phyloP scores from a whole-genome alignment of 2,113 vertebrate genomes.

The Perca schrenkii region DNA sequence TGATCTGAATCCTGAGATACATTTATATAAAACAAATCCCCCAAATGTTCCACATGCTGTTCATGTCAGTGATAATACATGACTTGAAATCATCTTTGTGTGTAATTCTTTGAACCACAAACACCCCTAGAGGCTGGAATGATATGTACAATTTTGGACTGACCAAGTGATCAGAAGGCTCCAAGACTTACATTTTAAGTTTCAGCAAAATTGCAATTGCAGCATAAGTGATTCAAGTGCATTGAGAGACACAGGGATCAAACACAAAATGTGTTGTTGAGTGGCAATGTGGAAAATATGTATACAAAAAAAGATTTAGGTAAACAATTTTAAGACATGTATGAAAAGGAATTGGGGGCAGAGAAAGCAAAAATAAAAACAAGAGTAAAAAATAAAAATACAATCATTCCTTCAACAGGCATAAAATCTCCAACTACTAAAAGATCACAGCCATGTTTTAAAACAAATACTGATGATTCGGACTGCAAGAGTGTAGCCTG shows the following conservation, averaged over 20 bases:
- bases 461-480: slow-evolving; percentile 69
- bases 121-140: background rate
- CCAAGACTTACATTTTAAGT: background rate
- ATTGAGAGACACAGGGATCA: slow-evolving; percentile 4
- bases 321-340: slow-evolving; percentile 10
- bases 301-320: background rate
- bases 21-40: background rate
- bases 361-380: slow-evolving; percentile 2
- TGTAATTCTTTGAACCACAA: no score
- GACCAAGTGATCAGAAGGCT: background rate
- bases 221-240: slow-evolving; percentile 67
- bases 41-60: background rate
- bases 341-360: background rate
- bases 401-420: slow-evolving; percentile 44
- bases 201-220: slow-evolving; percentile 38
- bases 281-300: background rate
- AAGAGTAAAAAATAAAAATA: slow-evolving; percentile 12
- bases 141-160: background rate
- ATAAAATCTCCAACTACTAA: slow-evolving; percentile 10
- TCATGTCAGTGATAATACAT: background rate
- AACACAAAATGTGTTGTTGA: slow-evolving; percentile 6
- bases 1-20: slow-evolving; percentile 11
- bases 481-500: slow-evolving; percentile 8
- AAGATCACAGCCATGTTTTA: slow-evolving; percentile 39
- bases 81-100: background rate